These are phyloP conservation scores for Prunella fulvescens DNA, from an alignment of 2,113 vertebrate genomes.

Conservation along the genomic window DNA sequence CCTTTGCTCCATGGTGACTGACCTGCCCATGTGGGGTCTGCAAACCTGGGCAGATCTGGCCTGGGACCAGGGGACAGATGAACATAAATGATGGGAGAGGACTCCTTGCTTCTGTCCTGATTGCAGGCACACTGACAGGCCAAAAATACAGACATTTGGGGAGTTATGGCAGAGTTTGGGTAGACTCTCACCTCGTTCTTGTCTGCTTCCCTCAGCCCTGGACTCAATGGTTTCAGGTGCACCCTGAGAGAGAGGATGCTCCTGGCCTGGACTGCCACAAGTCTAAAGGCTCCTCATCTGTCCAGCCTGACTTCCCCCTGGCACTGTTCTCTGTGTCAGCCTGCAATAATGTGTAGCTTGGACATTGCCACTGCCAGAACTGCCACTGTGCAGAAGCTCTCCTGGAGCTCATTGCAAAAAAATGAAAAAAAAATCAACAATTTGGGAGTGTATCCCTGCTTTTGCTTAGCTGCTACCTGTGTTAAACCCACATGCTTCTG, in stretches of 20 bases:
- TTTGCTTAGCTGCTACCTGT: neutral
- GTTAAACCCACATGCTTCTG: neutral
- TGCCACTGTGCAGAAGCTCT: neutral
- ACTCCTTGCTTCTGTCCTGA: neutral
- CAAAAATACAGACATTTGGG: neutral
- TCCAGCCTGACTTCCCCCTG: neutral
- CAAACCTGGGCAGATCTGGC: neutral
- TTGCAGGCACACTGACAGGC: neutral
- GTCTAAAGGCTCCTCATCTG: neutral
- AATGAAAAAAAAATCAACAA: neutral
- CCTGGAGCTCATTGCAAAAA: neutral
- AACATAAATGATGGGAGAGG: neutral
- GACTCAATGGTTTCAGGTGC: neutral
- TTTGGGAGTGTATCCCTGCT: neutral
- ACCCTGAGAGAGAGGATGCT: neutral
- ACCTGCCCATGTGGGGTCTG: fast-evolving
- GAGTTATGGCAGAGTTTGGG: neutral
- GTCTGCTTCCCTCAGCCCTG: neutral
- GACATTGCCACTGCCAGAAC: neutral
- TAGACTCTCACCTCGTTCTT: neutral
- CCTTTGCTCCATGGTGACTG: neutral
- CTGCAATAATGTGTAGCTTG: neutral
- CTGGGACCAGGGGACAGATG: neutral
- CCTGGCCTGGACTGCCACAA: neutral
- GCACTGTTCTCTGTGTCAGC: neutral